Evolutionary conservation across 2,888 invertebrate genomes (phyloP).

Genomic region (Archips xylosteana): DNA sequence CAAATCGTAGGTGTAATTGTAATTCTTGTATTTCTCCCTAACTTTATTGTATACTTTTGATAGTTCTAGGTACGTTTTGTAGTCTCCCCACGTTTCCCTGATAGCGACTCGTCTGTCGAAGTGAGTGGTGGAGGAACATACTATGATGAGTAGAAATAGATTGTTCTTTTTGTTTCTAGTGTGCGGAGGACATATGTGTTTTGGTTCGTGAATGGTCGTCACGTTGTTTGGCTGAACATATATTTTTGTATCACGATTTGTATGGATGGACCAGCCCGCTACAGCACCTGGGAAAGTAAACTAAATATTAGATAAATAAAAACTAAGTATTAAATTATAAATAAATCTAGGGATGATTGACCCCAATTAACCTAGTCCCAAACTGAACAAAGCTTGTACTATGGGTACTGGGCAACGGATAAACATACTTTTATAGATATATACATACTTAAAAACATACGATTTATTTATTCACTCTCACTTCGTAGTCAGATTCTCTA

Average conservation of each 20-base stretch:
- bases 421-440: no score
- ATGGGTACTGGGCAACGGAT: no score
- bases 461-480: no score
- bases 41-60: conserved; percentile 61
- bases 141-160: conserved; percentile 89
- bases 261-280: conserved; percentile 90
- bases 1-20: conserved; percentile 72
- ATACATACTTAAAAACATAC: no score
- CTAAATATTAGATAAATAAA: neutral
- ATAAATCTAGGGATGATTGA: no score
- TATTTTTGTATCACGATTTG: conserved; percentile 89
- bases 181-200: conserved; percentile 78
- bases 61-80: conserved; percentile 66
- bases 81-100: conserved; percentile 89
- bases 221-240: conserved; percentile 90
- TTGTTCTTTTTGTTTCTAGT: conserved; percentile 58
- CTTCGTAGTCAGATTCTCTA: no score
- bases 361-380: no score
- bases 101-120: conserved; percentile 88
- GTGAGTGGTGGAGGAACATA: conserved; percentile 90
- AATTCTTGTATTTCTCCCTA: conserved; percentile 67
- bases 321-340: no score
- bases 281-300: conserved; percentile 74
- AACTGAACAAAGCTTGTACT: no score
- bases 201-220: conserved; percentile 88